These are phyloP conservation scores for Bombus sibiricus DNA, from an alignment of 1,140 invertebrate species.

Conservation along the genomic window DNA sequence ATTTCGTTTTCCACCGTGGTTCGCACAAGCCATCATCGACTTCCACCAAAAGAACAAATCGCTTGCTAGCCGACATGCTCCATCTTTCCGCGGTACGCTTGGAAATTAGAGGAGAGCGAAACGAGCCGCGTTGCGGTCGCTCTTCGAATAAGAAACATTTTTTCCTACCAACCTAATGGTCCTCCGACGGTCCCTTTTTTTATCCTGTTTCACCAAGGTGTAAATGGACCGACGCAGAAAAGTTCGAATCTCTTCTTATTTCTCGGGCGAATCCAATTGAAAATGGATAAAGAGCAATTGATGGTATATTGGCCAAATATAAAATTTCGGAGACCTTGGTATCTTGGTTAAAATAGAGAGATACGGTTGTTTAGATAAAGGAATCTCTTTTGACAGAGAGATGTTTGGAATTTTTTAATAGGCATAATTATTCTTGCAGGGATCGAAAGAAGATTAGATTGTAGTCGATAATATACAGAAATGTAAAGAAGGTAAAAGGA, in stretches of 20 bases:
- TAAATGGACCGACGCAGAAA: constrained; percentile 33
- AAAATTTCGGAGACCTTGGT: too few relatives aligned
- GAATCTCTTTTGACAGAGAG: too few relatives aligned
- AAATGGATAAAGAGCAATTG: neutral
- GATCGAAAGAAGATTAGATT: too few relatives aligned
- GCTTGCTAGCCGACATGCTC: neutral
- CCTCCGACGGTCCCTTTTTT: constrained; percentile 21
- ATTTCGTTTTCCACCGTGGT: constrained; percentile 11
- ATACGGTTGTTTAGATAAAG: too few relatives aligned
- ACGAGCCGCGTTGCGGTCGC: constrained; percentile 18
- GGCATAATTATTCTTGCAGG: too few relatives aligned
- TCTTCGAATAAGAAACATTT: constrained; percentile 50
- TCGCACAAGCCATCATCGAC: constrained; percentile 39
- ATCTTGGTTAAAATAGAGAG: too few relatives aligned
- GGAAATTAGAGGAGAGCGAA: constrained; percentile 41
- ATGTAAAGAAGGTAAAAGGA: too few relatives aligned
- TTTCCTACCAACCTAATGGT: constrained; percentile 41
- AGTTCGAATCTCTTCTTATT: neutral
- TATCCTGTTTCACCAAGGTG: constrained; percentile 34
- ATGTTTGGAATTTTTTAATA: too few relatives aligned
- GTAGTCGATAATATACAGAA: too few relatives aligned
- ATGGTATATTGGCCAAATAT: too few relatives aligned
- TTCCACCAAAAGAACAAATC: constrained; percentile 25
- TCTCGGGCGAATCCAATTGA: neutral
- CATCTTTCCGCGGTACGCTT: constrained; percentile 39